These are phyloP conservation scores for Cordilura impudica DNA, from an alignment of 2,888 invertebrate species.

Conservation along the genomic window DNA sequence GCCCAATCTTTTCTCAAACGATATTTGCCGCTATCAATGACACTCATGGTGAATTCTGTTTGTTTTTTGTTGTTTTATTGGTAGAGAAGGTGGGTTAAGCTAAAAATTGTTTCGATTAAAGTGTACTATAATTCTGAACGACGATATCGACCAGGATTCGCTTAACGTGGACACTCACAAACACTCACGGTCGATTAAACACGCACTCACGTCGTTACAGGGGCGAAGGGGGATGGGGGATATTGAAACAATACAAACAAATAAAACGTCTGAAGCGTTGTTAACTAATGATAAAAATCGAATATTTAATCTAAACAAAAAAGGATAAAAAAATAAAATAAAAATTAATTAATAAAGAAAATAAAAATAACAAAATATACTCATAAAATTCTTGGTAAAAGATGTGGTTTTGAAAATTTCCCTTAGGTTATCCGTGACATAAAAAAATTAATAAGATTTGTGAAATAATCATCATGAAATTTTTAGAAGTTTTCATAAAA, in stretches of 20 bases:
- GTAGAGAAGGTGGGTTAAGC: not conserved
- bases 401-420: no score
- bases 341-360: slow-evolving; percentile 16
- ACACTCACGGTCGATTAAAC: not conserved
- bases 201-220: not conserved
- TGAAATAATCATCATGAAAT: no score
- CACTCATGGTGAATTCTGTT: slow-evolving; percentile 71
- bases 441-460: no score
- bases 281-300: slow-evolving; percentile 28
- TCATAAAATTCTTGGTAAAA: no score
- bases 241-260: slow-evolving; percentile 15
- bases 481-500: no score
- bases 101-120: slow-evolving; percentile 5
- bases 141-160: slow-evolving; percentile 14
- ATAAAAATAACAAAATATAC: no score
- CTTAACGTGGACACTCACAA: slow-evolving; percentile 1
- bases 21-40: slow-evolving; percentile 77
- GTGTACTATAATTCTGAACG: not conserved
- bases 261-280: slow-evolving; percentile 50
- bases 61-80: not conserved
- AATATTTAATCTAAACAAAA: slow-evolving; percentile 46
- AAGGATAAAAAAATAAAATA: slow-evolving; percentile 11
- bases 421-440: no score
- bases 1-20: slow-evolving; percentile 77
- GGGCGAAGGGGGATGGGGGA: no score